Percentiles rank a stretch among this genome's conserved stretches.
phyloP scores from a whole-genome alignment of 2,888 invertebrate species.

The Strigamia maritima region DNA sequence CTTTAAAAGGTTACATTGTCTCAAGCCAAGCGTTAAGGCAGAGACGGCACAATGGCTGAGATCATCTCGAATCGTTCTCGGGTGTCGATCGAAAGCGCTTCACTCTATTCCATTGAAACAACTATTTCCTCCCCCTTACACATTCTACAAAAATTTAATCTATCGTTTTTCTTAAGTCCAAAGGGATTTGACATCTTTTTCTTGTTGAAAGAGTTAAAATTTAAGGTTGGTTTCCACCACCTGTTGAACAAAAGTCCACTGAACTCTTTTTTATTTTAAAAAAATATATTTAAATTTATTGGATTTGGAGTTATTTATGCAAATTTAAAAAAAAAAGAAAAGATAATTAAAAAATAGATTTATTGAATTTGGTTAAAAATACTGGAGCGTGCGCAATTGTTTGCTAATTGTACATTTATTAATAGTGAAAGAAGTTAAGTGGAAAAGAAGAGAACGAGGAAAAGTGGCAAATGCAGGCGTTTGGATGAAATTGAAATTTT shows the following conservation, averaged over 20 bases:
- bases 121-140: constrained; percentile 11
- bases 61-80: constrained; percentile 27
- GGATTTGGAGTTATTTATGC: not conserved
- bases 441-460: not conserved
- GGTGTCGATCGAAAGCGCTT: constrained; percentile 29
- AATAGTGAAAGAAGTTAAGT: not conserved
- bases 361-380: not conserved
- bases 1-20: constrained; percentile 39
- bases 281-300: not conserved
- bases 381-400: not conserved
- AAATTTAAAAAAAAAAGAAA: not conserved
- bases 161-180: constrained; percentile 9
- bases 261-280: not conserved
- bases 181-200: not conserved
- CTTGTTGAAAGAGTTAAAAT: constrained; percentile 10
- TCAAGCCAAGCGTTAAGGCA: constrained; percentile 38
- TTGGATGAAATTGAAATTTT: constrained; percentile 36
- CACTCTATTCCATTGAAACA: constrained; percentile 7
- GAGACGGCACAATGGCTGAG: constrained; percentile 33
- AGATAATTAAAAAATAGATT: no score
- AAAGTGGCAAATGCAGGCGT: constrained; percentile 21
- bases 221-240: not conserved
- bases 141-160: constrained; percentile 22
- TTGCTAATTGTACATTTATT: not conserved
- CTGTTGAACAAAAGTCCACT: not conserved